These are phyloP conservation scores for Sturnira hondurensis DNA, from an alignment of 2,113 vertebrate genomes.

Conservation along the genomic window DNA sequence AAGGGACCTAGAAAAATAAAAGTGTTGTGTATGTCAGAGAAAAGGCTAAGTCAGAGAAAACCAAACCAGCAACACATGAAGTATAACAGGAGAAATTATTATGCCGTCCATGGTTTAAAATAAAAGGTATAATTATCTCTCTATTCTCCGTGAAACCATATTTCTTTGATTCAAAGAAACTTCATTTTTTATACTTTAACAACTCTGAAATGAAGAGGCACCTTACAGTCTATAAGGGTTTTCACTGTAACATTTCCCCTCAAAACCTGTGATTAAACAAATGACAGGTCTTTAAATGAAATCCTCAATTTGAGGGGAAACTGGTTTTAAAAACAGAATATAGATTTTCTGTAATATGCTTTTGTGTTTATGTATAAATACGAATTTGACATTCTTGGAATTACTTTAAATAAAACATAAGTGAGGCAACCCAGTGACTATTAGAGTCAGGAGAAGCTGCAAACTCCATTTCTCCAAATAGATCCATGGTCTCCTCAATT, in stretches of 20 bases:
- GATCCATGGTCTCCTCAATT: background rate
- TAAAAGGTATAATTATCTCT: background rate
- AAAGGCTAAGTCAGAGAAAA: background rate
- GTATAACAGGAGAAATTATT: background rate
- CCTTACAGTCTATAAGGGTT: background rate
- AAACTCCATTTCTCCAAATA: background rate
- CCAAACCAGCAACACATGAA: background rate
- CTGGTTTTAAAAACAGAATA: background rate
- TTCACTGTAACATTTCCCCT: background rate
- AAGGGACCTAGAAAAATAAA: background rate
- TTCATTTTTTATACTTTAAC: background rate
- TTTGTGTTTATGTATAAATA: background rate
- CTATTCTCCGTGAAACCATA: background rate
- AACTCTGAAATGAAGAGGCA: slow-evolving; percentile 7
- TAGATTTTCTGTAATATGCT: background rate
- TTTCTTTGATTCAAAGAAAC: slow-evolving; percentile 25
- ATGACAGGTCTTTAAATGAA: background rate
- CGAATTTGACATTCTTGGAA: background rate
- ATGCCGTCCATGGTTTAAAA: background rate
- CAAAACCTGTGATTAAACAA: background rate
- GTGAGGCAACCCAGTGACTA: background rate
- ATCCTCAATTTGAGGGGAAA: background rate
- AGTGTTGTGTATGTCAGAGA: background rate
- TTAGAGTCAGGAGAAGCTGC: background rate
- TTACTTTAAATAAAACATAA: background rate